Base-by-base conservation (phyloP, 2,113 vertebrate species). In the Aramus guarauna region DNA sequence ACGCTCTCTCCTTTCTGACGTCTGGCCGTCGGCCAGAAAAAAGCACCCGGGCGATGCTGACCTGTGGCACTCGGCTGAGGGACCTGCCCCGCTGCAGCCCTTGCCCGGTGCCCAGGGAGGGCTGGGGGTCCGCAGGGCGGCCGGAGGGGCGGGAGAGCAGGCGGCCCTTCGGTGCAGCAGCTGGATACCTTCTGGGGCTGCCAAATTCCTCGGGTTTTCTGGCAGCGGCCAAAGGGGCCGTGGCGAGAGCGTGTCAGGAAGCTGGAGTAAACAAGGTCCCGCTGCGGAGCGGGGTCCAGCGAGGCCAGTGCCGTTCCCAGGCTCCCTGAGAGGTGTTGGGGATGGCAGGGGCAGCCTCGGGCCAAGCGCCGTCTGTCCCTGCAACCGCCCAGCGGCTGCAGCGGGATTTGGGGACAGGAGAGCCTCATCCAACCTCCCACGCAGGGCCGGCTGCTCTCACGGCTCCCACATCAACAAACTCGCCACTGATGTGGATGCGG, bases 181-280 rank as follows among this genome's bases (percentile, higher is more conserved):
- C 92, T 89, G 90, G 81, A 86, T 7, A 9, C 43, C 55, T 77
- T n/a, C 48, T 8, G 68, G 10, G 48, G 67, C 85, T 73, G 90
- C 73, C 88, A 90, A 88, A 94, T 94, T 96, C 94, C 92, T 93
- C 15, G 16, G 87, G 41, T 12, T 81, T 55, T 45, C 87, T 56
- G 76, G 74, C 92, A 93, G 84, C 71, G 7, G 56, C 60, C 26
- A 16, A 39, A 85, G 41, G 24, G 80, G 52, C 71, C 9, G 17
- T 14, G 63, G 72, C 7, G 5, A n/a, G 80, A 91, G n/a, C 1
- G 36, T 10, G 81, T 69, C 76, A 76, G 87, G 94, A 59, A 89
- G 76, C 69, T 4, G 60, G 27, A 85, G 52, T 85, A 90, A 93
- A 93, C 91, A 90, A 73, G 50, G 64, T 72, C 92, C 81, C 9